Evolutionary conservation across 2,797 vertebrate genomes (phyloP), one percentile per base, ranked within the genome.

Genomic region (Lepilemur septentrionalis): DNA sequence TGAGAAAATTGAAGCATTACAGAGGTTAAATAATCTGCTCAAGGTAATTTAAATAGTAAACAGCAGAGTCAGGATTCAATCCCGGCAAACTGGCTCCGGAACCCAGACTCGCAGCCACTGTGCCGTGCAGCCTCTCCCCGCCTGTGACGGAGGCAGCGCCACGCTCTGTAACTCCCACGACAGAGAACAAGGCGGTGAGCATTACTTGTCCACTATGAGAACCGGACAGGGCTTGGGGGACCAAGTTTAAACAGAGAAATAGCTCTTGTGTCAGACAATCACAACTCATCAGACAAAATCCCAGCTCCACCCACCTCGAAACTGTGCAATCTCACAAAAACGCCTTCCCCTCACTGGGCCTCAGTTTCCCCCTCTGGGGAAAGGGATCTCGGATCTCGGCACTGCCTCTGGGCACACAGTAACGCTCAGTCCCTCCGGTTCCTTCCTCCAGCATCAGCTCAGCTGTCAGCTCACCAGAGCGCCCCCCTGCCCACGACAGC

Each of bases 21-120:
- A 93, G 30, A 87, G 12, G 48, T 94, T 83, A 96, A 87, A 50
- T 75, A 88, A 96, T 79, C 90, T 90, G 43, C 72, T 85, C 72
- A 84, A 88, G n/a, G 78, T 93, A 88, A 96, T 41, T 94, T 63
- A 95, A 78, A 94, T 61, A 48, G 80, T 86, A 85, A 87, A 84
- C 20, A 38, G 72, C 52, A 73, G n/a, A 86, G 46, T 61, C 59
- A 61, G 85, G 48, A 89, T 87, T 91, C 63, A 97, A 95, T 48
- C 85, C 46, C 85, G 63, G 67, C 46, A 69, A 30, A 80, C 75
- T 69, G 48, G 78, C 55, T 80, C 70, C 13, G 59, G 83, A 89
- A 67, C 4, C 2, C 43, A 76, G 5, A 78, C 5, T 43, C n/a
- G 23, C 0, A 93, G 76, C 52, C 59, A 88, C 50, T 82, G 17